phyloP scores from a whole-genome alignment of 2,113 vertebrate genomes.

The Hydrolagus affinis region DNA sequence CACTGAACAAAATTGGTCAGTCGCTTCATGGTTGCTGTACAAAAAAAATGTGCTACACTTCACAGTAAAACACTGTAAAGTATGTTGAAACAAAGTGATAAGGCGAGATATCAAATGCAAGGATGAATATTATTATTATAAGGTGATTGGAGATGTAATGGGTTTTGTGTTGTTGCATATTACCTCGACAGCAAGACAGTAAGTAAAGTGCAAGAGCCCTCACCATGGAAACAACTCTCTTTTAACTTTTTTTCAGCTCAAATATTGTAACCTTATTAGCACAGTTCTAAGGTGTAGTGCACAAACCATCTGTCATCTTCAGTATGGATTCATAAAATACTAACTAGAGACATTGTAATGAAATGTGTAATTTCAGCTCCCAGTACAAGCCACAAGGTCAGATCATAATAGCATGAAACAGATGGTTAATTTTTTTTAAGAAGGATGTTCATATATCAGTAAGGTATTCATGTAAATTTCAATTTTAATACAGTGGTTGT shows the following conservation, averaged over 20 bases:
- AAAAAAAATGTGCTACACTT: no score
- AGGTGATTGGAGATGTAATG: not conserved
- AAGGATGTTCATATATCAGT: not conserved
- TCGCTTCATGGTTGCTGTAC: no score
- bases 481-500: not conserved
- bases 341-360: not conserved
- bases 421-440: not conserved
- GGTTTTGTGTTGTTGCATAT: not conserved
- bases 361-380: not conserved
- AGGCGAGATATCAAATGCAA: no score
- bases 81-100: no score
- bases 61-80: no score
- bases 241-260: slow-evolving; percentile 1
- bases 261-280: slow-evolving; percentile 7
- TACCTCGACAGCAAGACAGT: not conserved
- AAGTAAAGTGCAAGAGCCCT: not conserved
- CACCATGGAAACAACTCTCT: not conserved
- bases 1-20: no score
- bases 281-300: not conserved
- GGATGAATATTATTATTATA: not conserved
- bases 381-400: not conserved
- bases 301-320: not conserved
- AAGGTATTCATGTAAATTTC: not conserved
- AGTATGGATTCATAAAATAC: not conserved
- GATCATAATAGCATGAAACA: not conserved